These are phyloP conservation scores for Sorex fumeus DNA, from an alignment of 2,113 vertebrate species.

Conservation along the genomic window DNA sequence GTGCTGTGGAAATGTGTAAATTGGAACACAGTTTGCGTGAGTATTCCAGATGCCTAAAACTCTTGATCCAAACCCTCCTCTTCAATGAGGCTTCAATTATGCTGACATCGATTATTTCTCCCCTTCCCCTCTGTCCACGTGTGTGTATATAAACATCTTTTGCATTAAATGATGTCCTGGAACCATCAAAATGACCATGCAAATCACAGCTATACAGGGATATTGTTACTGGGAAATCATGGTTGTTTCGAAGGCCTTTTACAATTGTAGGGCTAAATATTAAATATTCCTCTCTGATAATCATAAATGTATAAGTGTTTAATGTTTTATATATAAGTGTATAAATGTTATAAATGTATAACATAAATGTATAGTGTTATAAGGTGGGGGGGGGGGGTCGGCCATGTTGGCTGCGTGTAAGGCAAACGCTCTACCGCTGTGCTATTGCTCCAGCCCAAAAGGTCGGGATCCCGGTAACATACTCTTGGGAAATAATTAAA, in stretches of 20 bases:
- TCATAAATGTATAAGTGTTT: background rate
- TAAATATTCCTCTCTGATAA: background rate
- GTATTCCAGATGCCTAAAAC: background rate
- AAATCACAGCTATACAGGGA: background rate
- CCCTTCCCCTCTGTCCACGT: background rate
- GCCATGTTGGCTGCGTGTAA: too few relatives aligned
- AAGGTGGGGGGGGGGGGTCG: too few relatives aligned
- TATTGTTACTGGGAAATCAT: background rate
- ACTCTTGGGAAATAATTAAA: too few relatives aligned
- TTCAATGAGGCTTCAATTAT: background rate
- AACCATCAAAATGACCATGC: background rate
- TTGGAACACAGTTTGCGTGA: background rate
- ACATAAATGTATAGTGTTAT: too few relatives aligned
- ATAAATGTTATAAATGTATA: too few relatives aligned
- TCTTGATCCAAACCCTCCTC: background rate
- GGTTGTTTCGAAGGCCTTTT: background rate
- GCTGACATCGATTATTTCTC: background rate
- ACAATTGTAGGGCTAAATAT: background rate
- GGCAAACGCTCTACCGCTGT: too few relatives aligned
- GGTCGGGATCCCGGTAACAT: too few relatives aligned
- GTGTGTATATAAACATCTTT: rapidly evolving
- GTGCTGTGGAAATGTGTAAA: background rate
- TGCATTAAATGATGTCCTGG: background rate
- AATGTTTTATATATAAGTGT: too few relatives aligned
- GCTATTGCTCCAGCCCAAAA: too few relatives aligned